phyloP scores from a whole-genome alignment of 1,140 invertebrate species.

The Lepidurus apus region DNA sequence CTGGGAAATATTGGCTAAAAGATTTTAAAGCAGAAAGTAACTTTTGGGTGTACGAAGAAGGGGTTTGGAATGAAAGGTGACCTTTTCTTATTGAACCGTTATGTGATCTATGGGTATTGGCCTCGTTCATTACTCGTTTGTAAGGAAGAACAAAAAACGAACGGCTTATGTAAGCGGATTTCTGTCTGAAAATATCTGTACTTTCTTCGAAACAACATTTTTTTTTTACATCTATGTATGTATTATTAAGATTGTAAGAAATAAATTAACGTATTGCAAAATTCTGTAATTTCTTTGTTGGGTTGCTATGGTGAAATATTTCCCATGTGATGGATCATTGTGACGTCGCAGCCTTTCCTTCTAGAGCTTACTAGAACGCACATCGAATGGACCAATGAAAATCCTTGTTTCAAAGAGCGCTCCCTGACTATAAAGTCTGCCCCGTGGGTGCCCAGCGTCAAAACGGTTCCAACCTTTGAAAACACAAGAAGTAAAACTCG shows the following conservation, averaged over 20 bases:
- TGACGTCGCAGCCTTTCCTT: background rate
- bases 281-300: conserved; percentile 10
- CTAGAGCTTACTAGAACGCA: background rate
- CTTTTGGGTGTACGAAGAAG: conserved; percentile 13
- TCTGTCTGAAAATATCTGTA: too few species aligned
- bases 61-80: background rate
- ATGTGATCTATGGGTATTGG: background rate
- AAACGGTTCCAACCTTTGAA: background rate
- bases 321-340: background rate
- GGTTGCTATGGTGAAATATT: background rate
- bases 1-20: background rate
- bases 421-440: background rate
- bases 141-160: too few species aligned
- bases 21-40: background rate
- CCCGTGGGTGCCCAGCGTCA: background rate
- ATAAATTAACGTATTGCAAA: background rate
- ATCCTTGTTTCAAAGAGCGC: background rate
- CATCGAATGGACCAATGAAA: background rate
- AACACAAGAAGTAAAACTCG: background rate
- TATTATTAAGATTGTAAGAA: too few species aligned
- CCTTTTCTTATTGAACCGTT: conserved; percentile 3
- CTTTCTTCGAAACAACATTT: too few species aligned
- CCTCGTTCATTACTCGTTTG: background rate
- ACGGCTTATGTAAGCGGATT: background rate
- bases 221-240: too few species aligned